Base-by-base conservation (phyloP, 2,113 vertebrate genomes). In the Orycteropus afer region DNA sequence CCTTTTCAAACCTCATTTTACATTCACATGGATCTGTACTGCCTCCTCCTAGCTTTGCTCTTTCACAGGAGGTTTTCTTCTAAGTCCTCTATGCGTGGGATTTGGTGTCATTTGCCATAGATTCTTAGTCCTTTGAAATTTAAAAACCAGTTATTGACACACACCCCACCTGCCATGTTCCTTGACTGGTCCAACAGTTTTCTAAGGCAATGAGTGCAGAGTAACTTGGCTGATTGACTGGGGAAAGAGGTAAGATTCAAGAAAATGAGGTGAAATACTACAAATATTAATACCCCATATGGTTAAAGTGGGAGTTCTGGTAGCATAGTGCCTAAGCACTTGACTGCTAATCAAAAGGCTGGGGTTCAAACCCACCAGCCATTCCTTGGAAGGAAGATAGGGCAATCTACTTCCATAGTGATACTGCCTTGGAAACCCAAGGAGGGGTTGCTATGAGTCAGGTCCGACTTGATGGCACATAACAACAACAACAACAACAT, bases 191-290 rank as follows among this genome's bases (percentile, higher is more conserved):
- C 15, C n/a, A 63, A n/a, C 5, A n/a, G 40, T 67, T 90, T 74
- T 67, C 73, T 74, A 34, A 69, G 5, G 5, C 11, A 18, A 0
- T 45, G 32, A 49, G 18, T 71, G 27, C 45, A 63, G 53, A 88
- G 22, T 69, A 3, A 22, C n/a, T 69, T 49, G 73, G 23, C 42
- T 89, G 47, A 47, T 18, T 13, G 18, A 80, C 51, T 47, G 67
- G 40, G 32, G 59, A 86, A 76, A 81, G 92, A 82, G 42, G 40
- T 27, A 89, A 4, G 51, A 81, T 20, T 71, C 49, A 89, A 77
- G 32, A 22, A 76, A 88, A 87, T 91, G 22, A 88, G 57, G 71
- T 59, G 81, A 92, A 67, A 91, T 81, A 32, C 32, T 69, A 47
- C 40, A 47, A 83, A 53, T 85, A 47, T 53, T 76, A 51, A 53